phyloP scores from a whole-genome alignment of 2,888 invertebrate species.

The Lottia gigantea region DNA sequence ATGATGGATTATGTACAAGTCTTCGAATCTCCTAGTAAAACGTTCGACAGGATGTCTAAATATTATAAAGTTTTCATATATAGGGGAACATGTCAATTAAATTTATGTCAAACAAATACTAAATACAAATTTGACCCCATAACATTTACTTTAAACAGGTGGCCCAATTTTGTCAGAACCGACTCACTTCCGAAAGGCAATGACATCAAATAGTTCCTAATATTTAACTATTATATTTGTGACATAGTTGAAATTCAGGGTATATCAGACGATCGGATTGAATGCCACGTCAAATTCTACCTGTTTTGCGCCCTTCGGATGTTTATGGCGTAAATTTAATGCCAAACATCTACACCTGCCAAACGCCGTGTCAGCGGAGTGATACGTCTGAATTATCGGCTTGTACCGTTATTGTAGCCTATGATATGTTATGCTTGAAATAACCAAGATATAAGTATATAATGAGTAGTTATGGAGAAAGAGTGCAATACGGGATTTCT shows the following conservation, averaged over 20 bases:
- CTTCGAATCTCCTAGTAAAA: no score
- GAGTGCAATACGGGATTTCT: background rate
- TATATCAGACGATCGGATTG: no score
- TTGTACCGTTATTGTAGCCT: conserved; percentile 7
- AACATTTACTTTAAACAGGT: conserved; percentile 5
- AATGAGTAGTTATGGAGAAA: background rate
- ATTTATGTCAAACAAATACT: conserved; percentile 5
- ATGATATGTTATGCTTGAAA: conserved; percentile 8
- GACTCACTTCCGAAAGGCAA: background rate
- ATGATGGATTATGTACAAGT: no score
- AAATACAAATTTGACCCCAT: conserved; percentile 6
- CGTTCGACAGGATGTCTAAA: no score
- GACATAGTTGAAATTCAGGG: no score
- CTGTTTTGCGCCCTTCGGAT: no score
- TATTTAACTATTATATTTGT: no score
- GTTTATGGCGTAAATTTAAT: no score
- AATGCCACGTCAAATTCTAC: no score
- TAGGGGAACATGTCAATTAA: background rate
- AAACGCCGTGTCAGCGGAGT: conserved; percentile 11
- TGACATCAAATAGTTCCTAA: background rate
- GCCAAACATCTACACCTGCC: background rate
- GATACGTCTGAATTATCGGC: conserved; percentile 4
- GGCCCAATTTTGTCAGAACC: background rate
- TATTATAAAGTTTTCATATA: no score
- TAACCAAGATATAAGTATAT: conserved; percentile 7